Conservation (phyloP, 2,888 invertebrate genomes). For the Drosophila mayaguana region DNA sequence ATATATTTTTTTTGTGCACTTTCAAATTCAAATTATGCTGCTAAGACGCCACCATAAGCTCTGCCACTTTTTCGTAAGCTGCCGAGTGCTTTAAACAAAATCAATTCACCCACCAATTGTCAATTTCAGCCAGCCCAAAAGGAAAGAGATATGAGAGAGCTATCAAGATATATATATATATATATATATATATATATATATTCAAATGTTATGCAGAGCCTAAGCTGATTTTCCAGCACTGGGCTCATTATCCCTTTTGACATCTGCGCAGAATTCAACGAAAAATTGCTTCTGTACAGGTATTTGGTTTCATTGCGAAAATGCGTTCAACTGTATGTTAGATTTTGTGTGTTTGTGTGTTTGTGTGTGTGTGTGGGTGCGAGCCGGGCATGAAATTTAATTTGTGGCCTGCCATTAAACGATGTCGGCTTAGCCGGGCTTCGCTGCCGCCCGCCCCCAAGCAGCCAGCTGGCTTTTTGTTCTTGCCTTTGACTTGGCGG, state of each 20-base stretch:
- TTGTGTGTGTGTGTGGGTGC: neutral
- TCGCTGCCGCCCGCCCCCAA: neutral
- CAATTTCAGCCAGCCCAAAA: constrained; percentile 43
- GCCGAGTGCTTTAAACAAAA: constrained; percentile 34
- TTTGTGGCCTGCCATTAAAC: constrained; percentile 54
- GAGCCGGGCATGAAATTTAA: constrained; percentile 50
- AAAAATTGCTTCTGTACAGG: constrained; percentile 37
- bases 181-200: constrained; percentile 27
- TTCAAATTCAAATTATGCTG: constrained; percentile 49
- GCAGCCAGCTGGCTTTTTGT: neutral
- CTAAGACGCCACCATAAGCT: constrained; percentile 36
- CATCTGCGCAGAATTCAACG: constrained; percentile 60
- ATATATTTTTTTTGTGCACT: constrained; percentile 17
- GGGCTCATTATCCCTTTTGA: constrained; percentile 74
- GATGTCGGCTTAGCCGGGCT: constrained; percentile 21
- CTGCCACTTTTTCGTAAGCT: constrained; percentile 22
- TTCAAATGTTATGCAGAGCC: constrained; percentile 74
- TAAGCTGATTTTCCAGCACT: constrained; percentile 67
- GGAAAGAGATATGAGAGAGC: neutral
- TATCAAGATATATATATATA: constrained; percentile 8
- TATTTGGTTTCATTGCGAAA: constrained; percentile 40
- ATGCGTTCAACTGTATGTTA: constrained; percentile 34
- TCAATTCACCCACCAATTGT: constrained; percentile 50
- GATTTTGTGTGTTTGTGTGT: neutral
- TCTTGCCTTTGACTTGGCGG: constrained; percentile 17